These are phyloP conservation scores for Platycheirus albimanus DNA, from an alignment of 2,888 invertebrate genomes.

Conservation along the genomic window DNA sequence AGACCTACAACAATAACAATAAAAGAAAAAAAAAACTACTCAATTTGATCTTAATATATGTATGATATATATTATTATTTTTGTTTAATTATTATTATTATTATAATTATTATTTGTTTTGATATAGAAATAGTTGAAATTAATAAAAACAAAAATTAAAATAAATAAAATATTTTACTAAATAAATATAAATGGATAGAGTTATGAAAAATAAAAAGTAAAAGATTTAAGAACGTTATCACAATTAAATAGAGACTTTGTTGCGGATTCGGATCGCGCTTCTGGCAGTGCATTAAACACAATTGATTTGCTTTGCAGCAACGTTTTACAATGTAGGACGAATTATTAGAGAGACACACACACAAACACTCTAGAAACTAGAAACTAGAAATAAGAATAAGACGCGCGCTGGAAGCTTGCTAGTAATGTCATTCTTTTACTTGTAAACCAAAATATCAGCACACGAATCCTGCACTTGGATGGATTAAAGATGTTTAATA, in stretches of 20 bases:
- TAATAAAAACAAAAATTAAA: constrained; percentile 59
- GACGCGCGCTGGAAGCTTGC: constrained; percentile 40
- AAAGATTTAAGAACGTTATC: constrained; percentile 37
- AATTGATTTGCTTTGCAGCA: constrained; percentile 31
- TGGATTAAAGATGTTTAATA: constrained; percentile 46
- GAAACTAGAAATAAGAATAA: too few relatives aligned
- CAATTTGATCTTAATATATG: constrained; percentile 57
- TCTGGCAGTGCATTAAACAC: constrained; percentile 39
- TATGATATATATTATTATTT: constrained; percentile 31
- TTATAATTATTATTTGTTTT: constrained; percentile 66
- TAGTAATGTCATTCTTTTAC: constrained; percentile 21
- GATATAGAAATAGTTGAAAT: constrained; percentile 71
- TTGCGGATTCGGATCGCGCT: constrained; percentile 41
- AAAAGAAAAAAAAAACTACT: constrained; percentile 51
- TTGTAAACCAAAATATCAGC: constrained; percentile 36
- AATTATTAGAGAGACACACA: too few relatives aligned
- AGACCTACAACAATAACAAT: constrained; percentile 34
- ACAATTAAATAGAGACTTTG: constrained; percentile 34
- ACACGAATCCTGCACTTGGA: constrained; percentile 56
- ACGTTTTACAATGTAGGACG: constrained; percentile 22
- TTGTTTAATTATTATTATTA: constrained; percentile 48
- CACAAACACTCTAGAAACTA: constrained; percentile 13
- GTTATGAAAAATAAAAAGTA: constrained; percentile 23
- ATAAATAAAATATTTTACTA: constrained; percentile 53
- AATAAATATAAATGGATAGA: constrained; percentile 41